A percentile compares a stretch with the other conserved stretches of the same genome.
Conservation (phyloP, 2,888 invertebrate genomes). For the Acanthopleura granulata region DNA sequence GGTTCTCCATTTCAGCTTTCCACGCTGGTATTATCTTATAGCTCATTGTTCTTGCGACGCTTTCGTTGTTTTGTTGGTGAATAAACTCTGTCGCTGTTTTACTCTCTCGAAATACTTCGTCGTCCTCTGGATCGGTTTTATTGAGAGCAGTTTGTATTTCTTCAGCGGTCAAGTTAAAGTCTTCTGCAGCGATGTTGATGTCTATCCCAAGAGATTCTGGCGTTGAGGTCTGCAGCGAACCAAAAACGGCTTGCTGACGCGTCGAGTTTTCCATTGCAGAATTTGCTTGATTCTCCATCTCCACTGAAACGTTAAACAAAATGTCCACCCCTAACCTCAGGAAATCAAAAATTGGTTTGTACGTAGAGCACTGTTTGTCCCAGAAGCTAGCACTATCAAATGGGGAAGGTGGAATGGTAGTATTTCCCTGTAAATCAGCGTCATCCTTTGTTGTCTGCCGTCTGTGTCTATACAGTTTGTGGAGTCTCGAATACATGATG, state of each 20-base stretch:
- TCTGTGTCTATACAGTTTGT: neutral
- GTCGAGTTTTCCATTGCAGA: neutral
- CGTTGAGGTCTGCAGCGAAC: neutral
- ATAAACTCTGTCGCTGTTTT: neutral
- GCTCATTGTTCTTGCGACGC: neutral
- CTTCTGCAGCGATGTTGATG: neutral
- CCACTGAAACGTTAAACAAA: neutral
- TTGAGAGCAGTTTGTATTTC: neutral
- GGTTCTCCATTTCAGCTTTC: neutral
- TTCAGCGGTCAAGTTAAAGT: neutral
- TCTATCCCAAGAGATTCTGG: neutral
- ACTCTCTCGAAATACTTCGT: neutral
- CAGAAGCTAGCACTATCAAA: neutral
- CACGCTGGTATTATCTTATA: neutral
- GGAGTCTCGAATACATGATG: neutral
- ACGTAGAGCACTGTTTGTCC: neutral
- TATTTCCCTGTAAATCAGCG: no score
- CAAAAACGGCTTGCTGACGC: no score
- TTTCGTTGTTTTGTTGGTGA: slow-evolving; percentile 4
- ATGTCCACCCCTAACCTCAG: neutral
- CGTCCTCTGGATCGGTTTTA: neutral
- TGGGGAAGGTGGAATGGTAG: neutral
- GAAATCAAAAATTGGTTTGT: neutral
- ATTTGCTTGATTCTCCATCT: neutral
- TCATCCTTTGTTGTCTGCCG: neutral